Conservation (phyloP, 1,140 invertebrate species). For the Anagrus nilaparvatae region DNA sequence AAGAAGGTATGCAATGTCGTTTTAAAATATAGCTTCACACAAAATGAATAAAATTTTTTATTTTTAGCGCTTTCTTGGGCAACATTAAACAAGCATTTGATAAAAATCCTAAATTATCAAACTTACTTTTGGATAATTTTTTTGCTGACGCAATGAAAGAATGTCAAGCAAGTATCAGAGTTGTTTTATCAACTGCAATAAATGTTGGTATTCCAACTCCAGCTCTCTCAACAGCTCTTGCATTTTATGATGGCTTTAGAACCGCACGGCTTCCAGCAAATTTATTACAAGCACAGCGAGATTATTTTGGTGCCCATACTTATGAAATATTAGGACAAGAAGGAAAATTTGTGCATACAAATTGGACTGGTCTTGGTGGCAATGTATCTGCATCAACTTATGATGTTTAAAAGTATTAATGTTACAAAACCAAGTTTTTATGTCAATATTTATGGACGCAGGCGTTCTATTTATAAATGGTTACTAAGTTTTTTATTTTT, state of each 20-base stretch:
- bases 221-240: slow-evolving; percentile 82
- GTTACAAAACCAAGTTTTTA: too few species aligned
- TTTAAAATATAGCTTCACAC: background rate
- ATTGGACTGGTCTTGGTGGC: slow-evolving; percentile 98
- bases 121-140: slow-evolving; percentile 91
- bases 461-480: too few species aligned
- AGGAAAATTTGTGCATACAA: slow-evolving; percentile 90
- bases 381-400: slow-evolving; percentile 94
- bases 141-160: slow-evolving; percentile 77
- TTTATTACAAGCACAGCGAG: slow-evolving; percentile 88
- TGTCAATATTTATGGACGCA: too few species aligned
- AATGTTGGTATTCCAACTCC: slow-evolving; percentile 83
- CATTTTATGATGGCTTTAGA: slow-evolving; percentile 96
- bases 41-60: slow-evolving; percentile 11
- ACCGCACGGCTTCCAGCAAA: slow-evolving; percentile 77
- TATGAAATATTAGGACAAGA: slow-evolving; percentile 84
- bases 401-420: slow-evolving; percentile 55
- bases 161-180: slow-evolving; percentile 65
- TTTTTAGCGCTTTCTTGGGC: slow-evolving; percentile 78
- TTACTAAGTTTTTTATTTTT: slow-evolving; percentile 7
- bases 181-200: slow-evolving; percentile 54
- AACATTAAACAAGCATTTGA: slow-evolving; percentile 96
- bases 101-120: slow-evolving; percentile 79
- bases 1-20: slow-evolving; percentile 53
- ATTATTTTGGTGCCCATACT: slow-evolving; percentile 99